A percentile compares a stretch with the other conserved stretches of the same genome.
phyloP scores from a whole-genome alignment of 2,797 vertebrate species.

The Poeciliopsis paucimaculata region DNA sequence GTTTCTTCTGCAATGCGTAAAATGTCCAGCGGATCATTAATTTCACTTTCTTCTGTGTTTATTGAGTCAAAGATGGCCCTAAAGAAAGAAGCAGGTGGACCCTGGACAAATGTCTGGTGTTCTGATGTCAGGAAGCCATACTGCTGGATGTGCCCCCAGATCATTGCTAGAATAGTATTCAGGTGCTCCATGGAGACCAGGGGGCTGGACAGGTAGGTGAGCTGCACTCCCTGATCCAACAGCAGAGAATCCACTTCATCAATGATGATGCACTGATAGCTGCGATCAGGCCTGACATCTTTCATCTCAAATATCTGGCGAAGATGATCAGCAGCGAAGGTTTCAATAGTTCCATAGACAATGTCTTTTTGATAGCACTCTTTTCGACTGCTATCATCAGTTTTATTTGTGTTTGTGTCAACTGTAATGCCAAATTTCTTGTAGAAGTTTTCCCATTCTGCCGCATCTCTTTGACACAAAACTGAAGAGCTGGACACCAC shows the following conservation, averaged over 20 bases:
- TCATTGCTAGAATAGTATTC: slow-evolving; percentile 56
- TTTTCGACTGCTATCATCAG: slow-evolving; percentile 5
- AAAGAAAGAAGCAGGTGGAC: slow-evolving; percentile 51
- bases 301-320: slow-evolving; percentile 63
- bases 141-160: slow-evolving; percentile 51
- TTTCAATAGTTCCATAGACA: slow-evolving; percentile 55
- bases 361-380: slow-evolving; percentile 41
- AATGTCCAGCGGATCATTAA: slow-evolving; percentile 20
- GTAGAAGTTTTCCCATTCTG: slow-evolving; percentile 25
- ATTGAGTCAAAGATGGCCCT: slow-evolving; percentile 53
- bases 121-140: slow-evolving; percentile 35
- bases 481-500: slow-evolving; percentile 43
- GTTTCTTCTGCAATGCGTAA: slow-evolving; percentile 22
- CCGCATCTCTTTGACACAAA: slow-evolving; percentile 45
- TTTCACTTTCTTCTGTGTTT: slow-evolving; percentile 20
- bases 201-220: slow-evolving; percentile 63
- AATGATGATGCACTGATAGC: slow-evolving; percentile 55
- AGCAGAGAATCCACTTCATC: slow-evolving; percentile 67
- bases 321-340: slow-evolving; percentile 60
- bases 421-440: slow-evolving; percentile 20
- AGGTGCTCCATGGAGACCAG: slow-evolving; percentile 63
- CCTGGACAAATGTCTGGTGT: slow-evolving; percentile 18
- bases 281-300: slow-evolving; percentile 50
- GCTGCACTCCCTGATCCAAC: slow-evolving; percentile 61
- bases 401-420: slow-evolving; percentile 46